Percentiles rank a stretch among this genome's conserved stretches.
phyloP scores from a whole-genome alignment of 2,113 vertebrate species.

The Prochilodus magdalenae region DNA sequence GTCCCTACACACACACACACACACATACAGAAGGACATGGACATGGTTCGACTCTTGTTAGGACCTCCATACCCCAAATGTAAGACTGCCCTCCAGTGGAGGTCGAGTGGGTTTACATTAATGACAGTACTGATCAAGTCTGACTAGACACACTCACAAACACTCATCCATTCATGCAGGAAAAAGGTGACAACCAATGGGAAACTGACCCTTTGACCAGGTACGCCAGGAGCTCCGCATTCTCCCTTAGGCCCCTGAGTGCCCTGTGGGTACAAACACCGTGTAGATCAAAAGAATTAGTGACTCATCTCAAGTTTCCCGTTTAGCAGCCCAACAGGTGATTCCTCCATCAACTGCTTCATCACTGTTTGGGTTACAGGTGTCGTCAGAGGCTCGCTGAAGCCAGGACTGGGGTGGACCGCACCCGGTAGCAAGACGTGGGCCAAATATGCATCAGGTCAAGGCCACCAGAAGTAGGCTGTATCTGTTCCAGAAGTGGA shows the following conservation, averaged over 20 bases:
- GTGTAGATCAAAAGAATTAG: not conserved
- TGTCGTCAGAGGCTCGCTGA: too few relatives aligned
- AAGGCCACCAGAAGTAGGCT: too few relatives aligned
- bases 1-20: conserved; percentile 65
- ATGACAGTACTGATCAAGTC: not conserved
- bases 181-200: not conserved
- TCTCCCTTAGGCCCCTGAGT: not conserved
- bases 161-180: not conserved
- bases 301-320: too few relatives aligned
- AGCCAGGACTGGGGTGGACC: too few relatives aligned
- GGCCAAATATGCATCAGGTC: too few relatives aligned
- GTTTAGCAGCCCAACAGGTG: too few relatives aligned
- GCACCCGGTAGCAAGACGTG: too few relatives aligned
- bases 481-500: too few relatives aligned
- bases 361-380: too few relatives aligned
- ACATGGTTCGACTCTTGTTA: not conserved
- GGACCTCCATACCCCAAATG: not conserved
- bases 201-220: conserved; percentile 29
- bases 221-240: not conserved
- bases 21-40: not conserved
- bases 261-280: not conserved
- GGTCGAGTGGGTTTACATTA: not conserved
- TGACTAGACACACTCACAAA: not conserved
- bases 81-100: not conserved
- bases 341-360: too few relatives aligned